phyloP scores from a whole-genome alignment of 2,797 vertebrate species.

The Macroramphosus scolopax region DNA sequence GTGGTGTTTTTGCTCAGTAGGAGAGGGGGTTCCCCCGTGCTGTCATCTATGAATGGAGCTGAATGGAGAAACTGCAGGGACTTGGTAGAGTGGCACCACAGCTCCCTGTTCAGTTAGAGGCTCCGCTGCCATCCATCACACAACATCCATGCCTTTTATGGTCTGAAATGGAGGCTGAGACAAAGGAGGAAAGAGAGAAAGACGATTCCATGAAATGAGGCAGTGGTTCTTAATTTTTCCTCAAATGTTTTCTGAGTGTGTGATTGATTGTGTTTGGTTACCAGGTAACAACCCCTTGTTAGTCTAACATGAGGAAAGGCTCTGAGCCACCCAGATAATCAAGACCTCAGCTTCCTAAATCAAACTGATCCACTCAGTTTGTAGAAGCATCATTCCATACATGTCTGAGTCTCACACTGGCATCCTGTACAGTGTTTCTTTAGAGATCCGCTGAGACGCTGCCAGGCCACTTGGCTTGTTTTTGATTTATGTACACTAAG shows the following conservation, averaged over 20 bases:
- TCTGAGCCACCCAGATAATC: constrained; percentile 22
- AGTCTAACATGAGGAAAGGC: constrained; percentile 23
- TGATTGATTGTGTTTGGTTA: constrained; percentile 50
- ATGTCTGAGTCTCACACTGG: constrained; percentile 29
- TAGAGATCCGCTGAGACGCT: constrained; percentile 15
- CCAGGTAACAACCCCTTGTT: constrained; percentile 47
- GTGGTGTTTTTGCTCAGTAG: constrained; percentile 41
- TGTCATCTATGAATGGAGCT: constrained; percentile 54
- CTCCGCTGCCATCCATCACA: constrained; percentile 56
- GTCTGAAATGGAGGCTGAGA: constrained; percentile 33
- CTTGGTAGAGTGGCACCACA: constrained; percentile 39
- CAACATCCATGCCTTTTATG: constrained; percentile 64
- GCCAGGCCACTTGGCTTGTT: constrained; percentile 36
- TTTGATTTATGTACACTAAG: constrained; percentile 31
- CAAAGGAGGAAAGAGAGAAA: constrained; percentile 7
- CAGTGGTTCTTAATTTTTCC: background rate
- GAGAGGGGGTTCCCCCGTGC: constrained; percentile 45
- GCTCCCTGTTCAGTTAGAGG: too few relatives aligned
- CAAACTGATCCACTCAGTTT: too few relatives aligned
- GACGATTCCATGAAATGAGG: constrained; percentile 5
- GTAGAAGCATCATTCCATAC: constrained; percentile 43
- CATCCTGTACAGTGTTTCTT: constrained; percentile 23
- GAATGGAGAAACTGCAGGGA: constrained; percentile 61
- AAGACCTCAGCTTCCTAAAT: constrained; percentile 21
- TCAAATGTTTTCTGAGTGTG: constrained; percentile 9